Evolutionary conservation across 2,113 vertebrate species (phyloP).

Genomic region (Leucopsar rothschildi): DNA sequence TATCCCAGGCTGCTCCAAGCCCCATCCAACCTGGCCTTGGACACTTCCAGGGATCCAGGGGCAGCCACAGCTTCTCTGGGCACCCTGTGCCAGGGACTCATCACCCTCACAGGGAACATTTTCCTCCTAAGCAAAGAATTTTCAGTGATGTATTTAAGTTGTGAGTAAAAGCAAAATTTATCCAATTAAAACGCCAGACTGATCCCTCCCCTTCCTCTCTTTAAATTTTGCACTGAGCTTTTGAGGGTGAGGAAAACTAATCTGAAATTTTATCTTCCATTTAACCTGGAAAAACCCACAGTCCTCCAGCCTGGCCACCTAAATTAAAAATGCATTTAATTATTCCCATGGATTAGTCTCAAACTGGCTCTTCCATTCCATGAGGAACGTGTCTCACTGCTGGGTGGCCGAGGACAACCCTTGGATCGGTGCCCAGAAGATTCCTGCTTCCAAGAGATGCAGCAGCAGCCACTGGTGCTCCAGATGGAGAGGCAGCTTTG

Average conservation of each 20-base stretch:
- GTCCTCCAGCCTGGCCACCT: neutral
- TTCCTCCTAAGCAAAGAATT: neutral
- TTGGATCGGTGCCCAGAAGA: neutral
- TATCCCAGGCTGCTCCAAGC: accelerated
- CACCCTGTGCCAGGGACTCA: accelerated
- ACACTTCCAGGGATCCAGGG: neutral
- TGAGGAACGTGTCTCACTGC: accelerated
- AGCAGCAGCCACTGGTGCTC: neutral
- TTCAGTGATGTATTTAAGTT: neutral
- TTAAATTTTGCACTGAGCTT: neutral
- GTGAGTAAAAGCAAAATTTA: neutral
- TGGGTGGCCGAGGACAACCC: neutral
- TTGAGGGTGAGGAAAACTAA: neutral
- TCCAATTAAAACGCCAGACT: neutral
- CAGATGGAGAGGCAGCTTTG: neutral
- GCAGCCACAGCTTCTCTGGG: neutral
- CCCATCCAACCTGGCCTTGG: accelerated
- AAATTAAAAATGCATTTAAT: neutral
- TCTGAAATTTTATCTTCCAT: neutral
- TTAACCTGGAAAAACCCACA: neutral
- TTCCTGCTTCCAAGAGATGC: neutral
- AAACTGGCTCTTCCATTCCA: neutral
- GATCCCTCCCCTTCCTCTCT: too few relatives aligned
- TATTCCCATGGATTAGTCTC: neutral
- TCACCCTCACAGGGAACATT: neutral